Percentiles rank a stretch among this genome's conserved stretches.
Evolutionary conservation across 64 coral and sea anemone genomes (phyloP).

Genomic region (Porites lutea): DNA sequence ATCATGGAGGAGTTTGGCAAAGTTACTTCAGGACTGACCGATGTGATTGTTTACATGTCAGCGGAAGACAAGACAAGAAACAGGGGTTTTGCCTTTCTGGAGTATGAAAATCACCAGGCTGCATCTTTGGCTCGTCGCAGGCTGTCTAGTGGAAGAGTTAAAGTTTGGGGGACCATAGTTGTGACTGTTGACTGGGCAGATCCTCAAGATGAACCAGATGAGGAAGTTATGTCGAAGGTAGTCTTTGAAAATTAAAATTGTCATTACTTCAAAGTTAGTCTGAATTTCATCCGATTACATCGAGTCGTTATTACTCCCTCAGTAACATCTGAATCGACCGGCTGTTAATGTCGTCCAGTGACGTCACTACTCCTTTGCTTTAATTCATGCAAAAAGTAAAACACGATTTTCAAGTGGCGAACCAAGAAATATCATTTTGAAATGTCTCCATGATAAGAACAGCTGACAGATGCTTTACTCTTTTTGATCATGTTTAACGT

Average conservation of each 20-base stretch:
- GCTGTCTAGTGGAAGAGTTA: constrained; percentile 89
- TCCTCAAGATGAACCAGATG: constrained; percentile 98
- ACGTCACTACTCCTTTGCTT: too few relatives aligned
- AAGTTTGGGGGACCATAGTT: constrained; percentile 93
- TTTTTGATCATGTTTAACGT: too few relatives aligned
- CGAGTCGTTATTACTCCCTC: too few relatives aligned
- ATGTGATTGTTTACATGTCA: constrained; percentile 98
- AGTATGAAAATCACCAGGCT: constrained; percentile 94
- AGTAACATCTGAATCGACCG: too few relatives aligned
- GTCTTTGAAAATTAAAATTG: not conserved
- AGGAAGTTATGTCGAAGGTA: constrained; percentile 95
- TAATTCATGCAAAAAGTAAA: too few relatives aligned
- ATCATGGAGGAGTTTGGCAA: constrained; percentile 95
- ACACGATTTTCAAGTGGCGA: too few relatives aligned
- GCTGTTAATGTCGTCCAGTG: too few relatives aligned
- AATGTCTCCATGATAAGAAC: too few relatives aligned
- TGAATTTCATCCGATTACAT: too few relatives aligned
- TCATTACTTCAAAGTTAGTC: not conserved
- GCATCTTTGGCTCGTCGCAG: constrained; percentile 91
- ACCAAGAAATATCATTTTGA: too few relatives aligned
- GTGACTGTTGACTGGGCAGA: constrained; percentile 99
- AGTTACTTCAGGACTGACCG: constrained; percentile 75
- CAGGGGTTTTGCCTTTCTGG: constrained; percentile 98
- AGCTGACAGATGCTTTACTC: too few relatives aligned
- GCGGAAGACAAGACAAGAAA: constrained; percentile 90